Evolutionary conservation across 2,797 vertebrate species (phyloP).

Genomic region (Cossypha caffra): DNA sequence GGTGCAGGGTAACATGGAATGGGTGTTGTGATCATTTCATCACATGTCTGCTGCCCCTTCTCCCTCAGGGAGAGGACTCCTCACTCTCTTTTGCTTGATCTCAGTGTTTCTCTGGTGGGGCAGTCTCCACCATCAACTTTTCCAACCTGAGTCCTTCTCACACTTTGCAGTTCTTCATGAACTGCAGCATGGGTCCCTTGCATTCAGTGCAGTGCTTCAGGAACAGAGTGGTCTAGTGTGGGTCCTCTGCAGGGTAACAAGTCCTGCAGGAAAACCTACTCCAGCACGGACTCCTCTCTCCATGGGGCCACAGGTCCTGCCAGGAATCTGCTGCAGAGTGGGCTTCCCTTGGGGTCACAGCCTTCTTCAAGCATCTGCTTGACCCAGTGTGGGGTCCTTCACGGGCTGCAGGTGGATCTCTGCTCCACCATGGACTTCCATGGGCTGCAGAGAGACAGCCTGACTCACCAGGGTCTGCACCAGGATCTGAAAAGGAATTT

Average conservation of each 20-base stretch:
- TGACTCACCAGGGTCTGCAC: neutral
- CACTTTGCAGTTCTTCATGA: neutral
- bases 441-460: neutral
- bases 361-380: neutral
- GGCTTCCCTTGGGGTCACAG: neutral
- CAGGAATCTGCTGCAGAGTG: neutral
- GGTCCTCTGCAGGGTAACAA: neutral
- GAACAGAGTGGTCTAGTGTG: neutral
- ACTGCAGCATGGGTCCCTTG: neutral
- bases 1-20: neutral
- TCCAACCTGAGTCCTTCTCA: fast-evolving
- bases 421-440: neutral
- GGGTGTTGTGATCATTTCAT: neutral
- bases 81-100: neutral
- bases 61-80: neutral
- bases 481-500: neutral
- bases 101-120: neutral
- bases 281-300: neutral
- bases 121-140: neutral
- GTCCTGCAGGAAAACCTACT: neutral
- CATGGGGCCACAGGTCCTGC: neutral
- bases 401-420: neutral
- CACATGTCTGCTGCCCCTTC: neutral
- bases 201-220: neutral
- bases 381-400: neutral